These are phyloP conservation scores for Bufo bufo DNA, from an alignment of 2,113 vertebrate genomes.

Conservation along the genomic window DNA sequence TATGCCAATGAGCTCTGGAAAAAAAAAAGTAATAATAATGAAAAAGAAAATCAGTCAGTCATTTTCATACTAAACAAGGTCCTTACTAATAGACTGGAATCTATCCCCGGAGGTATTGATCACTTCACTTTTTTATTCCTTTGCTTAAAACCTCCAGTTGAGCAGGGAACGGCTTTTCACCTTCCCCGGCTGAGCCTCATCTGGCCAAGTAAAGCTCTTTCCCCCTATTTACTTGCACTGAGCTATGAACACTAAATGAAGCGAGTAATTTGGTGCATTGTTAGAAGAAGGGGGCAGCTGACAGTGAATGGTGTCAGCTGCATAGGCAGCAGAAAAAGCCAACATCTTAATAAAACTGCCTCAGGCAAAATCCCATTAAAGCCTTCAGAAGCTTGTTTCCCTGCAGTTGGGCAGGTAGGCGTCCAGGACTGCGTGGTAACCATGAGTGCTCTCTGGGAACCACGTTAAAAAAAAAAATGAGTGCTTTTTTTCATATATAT, in stretches of 20 bases:
- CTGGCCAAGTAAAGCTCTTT: constrained; percentile 77
- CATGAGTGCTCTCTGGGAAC: constrained; percentile 83
- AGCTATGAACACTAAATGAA: constrained; percentile 86
- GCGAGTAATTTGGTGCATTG: constrained; percentile 83
- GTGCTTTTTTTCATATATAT: constrained; percentile 64
- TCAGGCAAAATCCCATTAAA: constrained; percentile 99
- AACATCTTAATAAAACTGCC: constrained; percentile 99
- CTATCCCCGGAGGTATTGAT: constrained; percentile 72
- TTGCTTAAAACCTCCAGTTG: constrained; percentile 62
- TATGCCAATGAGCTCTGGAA: constrained; percentile 66
- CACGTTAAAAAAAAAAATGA: constrained; percentile 77
- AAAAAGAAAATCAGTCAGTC: constrained; percentile 61
- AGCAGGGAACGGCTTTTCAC: constrained; percentile 73
- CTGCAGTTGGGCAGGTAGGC: constrained; percentile 98
- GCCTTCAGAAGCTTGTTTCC: constrained; percentile 99
- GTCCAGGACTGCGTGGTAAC: constrained; percentile 76
- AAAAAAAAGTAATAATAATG: background rate
- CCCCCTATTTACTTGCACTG: constrained; percentile 77
- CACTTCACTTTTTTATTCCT: constrained; percentile 60
- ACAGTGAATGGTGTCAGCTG: constrained; percentile 98
- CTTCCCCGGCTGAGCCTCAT: constrained; percentile 75
- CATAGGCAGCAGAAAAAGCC: constrained; percentile 99
- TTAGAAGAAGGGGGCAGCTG: constrained; percentile 79
- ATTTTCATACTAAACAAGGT: constrained; percentile 69
- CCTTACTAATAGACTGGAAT: constrained; percentile 70